phyloP scores from a whole-genome alignment of 2,797 vertebrate species.

The Gallinago solitaria region DNA sequence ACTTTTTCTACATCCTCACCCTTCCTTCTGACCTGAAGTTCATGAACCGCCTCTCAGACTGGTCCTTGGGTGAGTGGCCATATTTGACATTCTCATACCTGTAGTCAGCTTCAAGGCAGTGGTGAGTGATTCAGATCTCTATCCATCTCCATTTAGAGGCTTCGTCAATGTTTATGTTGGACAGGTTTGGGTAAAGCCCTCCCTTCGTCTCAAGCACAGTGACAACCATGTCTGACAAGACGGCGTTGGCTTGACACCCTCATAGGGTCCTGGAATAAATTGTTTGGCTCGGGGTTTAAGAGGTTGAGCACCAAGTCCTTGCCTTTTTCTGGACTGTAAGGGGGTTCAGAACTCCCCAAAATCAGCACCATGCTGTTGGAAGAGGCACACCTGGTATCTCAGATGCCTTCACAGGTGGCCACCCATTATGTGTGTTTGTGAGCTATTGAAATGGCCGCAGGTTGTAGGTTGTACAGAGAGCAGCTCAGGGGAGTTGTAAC shows the following conservation, averaged over 20 bases:
- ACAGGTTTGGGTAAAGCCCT: neutral
- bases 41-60: conserved; percentile 87
- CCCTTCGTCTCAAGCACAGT: fast-evolving
- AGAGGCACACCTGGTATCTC: neutral
- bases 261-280: neutral
- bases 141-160: neutral
- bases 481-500: neutral
- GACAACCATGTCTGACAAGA: no score
- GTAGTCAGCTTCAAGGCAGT: neutral
- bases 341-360: neutral
- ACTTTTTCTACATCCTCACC: conserved; percentile 96
- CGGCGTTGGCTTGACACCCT: neutral
- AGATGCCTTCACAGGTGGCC: neutral
- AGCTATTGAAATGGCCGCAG: neutral
- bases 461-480: neutral
- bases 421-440: neutral
- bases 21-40: conserved; percentile 91
- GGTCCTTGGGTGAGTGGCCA: conserved; percentile 86
- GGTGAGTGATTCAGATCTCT: neutral
- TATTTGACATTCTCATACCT: neutral
- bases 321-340: neutral
- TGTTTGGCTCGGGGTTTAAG: neutral
- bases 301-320: neutral
- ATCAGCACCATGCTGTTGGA: neutral
- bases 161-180: neutral